phyloP scores from a whole-genome alignment of 2,888 invertebrate species.

The Nematopogon swammerdamellus region DNA sequence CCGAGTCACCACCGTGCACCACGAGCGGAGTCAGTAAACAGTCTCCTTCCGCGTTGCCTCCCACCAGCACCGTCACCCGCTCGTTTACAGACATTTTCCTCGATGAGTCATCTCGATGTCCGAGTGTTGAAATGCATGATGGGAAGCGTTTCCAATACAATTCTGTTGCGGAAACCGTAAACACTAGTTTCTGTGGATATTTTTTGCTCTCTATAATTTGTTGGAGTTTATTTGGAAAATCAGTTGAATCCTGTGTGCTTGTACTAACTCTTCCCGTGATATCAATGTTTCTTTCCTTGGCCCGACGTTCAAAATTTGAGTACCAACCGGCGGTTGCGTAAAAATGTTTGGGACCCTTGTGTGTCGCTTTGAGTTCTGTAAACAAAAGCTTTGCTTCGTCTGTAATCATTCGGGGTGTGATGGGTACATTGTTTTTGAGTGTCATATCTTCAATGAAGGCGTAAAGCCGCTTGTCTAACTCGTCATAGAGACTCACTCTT shows the following conservation, averaged over 20 bases:
- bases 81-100: neutral
- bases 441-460: neutral
- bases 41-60: neutral
- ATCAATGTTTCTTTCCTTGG: neutral
- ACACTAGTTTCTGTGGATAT: neutral
- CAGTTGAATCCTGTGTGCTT: neutral
- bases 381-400: neutral
- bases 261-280: neutral
- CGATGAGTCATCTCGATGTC: too few species aligned
- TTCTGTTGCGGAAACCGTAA: neutral
- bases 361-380: neutral
- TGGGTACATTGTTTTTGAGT: neutral
- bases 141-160: neutral
- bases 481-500: neutral
- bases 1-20: neutral
- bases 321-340: neutral
- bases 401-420: neutral
- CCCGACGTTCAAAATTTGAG: neutral
- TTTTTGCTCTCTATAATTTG: neutral
- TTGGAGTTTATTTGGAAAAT: neutral
- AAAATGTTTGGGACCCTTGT: neutral
- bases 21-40: neutral
- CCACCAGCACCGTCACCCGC: neutral
- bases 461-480: neutral
- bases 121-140: neutral